Percentiles rank a stretch among this genome's conserved stretches.
Conservation (phyloP, 2,888 invertebrate genomes). For the Diogma glabrata region DNA sequence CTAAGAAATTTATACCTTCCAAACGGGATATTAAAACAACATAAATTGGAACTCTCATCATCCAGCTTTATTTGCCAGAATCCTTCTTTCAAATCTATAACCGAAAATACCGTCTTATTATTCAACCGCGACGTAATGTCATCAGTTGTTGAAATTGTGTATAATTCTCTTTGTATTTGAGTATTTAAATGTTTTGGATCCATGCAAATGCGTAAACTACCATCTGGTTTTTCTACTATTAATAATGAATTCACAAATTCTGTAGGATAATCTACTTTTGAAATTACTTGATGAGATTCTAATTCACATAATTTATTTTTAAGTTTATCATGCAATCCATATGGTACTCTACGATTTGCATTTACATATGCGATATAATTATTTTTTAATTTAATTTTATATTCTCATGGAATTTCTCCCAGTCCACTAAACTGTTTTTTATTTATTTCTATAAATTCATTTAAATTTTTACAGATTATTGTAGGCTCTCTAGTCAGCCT, state of each 20-base stretch:
- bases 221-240: constrained; percentile 20
- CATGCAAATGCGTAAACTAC: constrained; percentile 18
- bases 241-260: constrained; percentile 22
- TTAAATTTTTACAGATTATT: background rate
- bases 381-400: background rate
- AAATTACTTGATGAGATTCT: constrained; percentile 17
- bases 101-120: constrained; percentile 15
- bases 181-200: constrained; percentile 22
- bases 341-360: background rate
- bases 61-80: constrained; percentile 19
- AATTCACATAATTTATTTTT: constrained; percentile 3
- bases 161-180: constrained; percentile 22
- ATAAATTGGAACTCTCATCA: constrained; percentile 14
- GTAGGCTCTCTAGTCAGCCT: too few relatives aligned
- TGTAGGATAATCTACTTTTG: constrained; percentile 19
- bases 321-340: background rate
- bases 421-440: background rate
- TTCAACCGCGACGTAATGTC: constrained; percentile 18
- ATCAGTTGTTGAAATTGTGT: constrained; percentile 23
- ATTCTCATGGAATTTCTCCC: background rate
- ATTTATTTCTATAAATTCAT: background rate
- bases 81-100: constrained; percentile 16
- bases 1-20: constrained; percentile 15
- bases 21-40: constrained; percentile 21
- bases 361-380: background rate